Evolutionary conservation across 2,888 invertebrate genomes (phyloP).

Genomic region (Anorthoa munda): DNA sequence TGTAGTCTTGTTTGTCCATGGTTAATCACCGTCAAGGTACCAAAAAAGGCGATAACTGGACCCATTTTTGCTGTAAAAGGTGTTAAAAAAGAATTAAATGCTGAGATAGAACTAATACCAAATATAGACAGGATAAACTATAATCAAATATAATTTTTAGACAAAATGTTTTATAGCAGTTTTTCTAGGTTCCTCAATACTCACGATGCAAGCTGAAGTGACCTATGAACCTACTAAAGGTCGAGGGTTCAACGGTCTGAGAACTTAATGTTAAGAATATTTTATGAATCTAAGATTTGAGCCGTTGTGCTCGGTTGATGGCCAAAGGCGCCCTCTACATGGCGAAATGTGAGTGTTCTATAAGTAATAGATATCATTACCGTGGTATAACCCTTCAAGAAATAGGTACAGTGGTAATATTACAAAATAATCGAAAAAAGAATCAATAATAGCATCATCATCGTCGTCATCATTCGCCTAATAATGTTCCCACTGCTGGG

Average conservation of each 20-base stretch:
- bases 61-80: not conserved
- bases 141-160: not conserved
- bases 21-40: not conserved
- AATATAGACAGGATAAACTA: too few relatives aligned
- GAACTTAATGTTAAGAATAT: not conserved
- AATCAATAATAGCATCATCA: too few relatives aligned
- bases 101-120: not conserved
- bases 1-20: constrained; percentile 21
- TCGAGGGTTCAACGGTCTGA: not conserved
- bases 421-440: not conserved
- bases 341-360: not conserved
- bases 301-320: not conserved
- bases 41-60: not conserved
- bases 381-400: too few relatives aligned
- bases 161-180: not conserved
- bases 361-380: too few relatives aligned
- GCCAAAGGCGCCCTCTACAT: not conserved
- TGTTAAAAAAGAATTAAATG: not conserved
- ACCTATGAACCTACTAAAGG: not conserved
- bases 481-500: too few relatives aligned
- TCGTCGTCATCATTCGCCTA: too few relatives aligned
- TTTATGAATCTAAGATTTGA: not conserved
- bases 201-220: not conserved
- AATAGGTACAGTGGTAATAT: too few relatives aligned
- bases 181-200: not conserved